A percentile compares a stretch with the other conserved stretches of the same genome.
Evolutionary conservation across 1,140 invertebrate species (phyloP).

Genomic region (Caenorhabditis tropicalis): DNA sequence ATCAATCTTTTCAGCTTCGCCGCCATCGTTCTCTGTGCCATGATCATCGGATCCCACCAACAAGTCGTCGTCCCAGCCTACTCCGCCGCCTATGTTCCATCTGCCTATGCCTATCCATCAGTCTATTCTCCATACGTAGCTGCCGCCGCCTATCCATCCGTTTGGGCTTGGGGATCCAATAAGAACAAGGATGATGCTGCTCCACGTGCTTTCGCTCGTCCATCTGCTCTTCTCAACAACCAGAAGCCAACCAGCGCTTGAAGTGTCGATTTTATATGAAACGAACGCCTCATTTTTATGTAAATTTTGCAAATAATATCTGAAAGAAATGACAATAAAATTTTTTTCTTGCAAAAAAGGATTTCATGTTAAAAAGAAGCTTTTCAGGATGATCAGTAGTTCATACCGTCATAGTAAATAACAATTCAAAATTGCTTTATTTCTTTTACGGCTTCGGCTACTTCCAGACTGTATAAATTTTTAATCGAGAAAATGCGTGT

Average conservation of each 20-base stretch:
- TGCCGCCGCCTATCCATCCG: constrained; percentile 22
- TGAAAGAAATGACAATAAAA: background rate
- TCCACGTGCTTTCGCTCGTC: constrained; percentile 16
- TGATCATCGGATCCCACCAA: constrained; percentile 22
- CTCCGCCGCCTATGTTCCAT: constrained; percentile 20
- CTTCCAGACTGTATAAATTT: too few relatives aligned
- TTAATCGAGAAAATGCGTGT: too few relatives aligned
- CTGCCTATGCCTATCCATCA: constrained; percentile 9
- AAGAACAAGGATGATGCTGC: constrained; percentile 16
- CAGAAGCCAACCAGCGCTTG: constrained; percentile 36
- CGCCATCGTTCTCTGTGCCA: constrained; percentile 27
- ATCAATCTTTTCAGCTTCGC: background rate
- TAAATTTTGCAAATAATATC: background rate
- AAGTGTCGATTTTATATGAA: background rate
- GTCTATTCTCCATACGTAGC: constrained; percentile 36
- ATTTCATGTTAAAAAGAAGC: too few relatives aligned
- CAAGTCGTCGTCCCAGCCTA: constrained; percentile 22
- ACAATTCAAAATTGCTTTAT: too few relatives aligned
- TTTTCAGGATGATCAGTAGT: too few relatives aligned
- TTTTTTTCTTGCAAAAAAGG: background rate
- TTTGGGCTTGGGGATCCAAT: constrained; percentile 37
- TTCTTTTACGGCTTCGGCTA: too few relatives aligned
- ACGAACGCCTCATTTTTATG: background rate
- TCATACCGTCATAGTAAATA: too few relatives aligned
- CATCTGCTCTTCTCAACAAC: constrained; percentile 16